phyloP scores from a whole-genome alignment of 2,113 vertebrate species.

The Pithys albifrons region DNA sequence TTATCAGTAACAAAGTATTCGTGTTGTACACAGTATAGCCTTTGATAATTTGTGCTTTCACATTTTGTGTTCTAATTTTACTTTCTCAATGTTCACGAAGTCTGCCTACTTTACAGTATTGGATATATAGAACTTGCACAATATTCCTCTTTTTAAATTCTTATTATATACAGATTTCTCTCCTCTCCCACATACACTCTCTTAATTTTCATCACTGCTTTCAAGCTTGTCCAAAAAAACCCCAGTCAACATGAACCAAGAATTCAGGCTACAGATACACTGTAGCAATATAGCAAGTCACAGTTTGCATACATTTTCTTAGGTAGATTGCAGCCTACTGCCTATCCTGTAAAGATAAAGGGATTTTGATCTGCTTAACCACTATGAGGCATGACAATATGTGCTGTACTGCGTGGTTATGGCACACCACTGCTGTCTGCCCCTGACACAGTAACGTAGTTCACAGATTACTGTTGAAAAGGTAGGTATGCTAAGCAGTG shows the following conservation, averaged over 20 bases:
- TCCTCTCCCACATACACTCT: background rate
- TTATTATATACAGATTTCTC: slow-evolving; percentile 2
- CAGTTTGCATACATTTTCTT: background rate
- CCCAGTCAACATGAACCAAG: background rate
- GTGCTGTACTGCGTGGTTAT: background rate
- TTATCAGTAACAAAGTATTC: background rate
- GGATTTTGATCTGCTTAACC: background rate
- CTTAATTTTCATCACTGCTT: slow-evolving; percentile 21
- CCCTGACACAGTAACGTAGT: background rate
- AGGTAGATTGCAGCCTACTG: background rate
- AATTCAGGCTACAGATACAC: background rate
- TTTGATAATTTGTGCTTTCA: background rate
- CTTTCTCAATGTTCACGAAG: background rate
- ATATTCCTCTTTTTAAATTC: background rate
- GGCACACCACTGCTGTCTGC: background rate
- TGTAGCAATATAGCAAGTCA: background rate
- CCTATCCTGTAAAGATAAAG: background rate
- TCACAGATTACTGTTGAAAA: background rate
- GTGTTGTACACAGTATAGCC: background rate
- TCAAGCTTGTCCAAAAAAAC: background rate
- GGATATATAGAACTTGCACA: background rate
- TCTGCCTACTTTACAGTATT: background rate
- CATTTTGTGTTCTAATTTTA: background rate
- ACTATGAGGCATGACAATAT: background rate
- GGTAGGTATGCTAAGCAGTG: background rate